Percentiles rank a stretch among this genome's conserved stretches.
Conservation (phyloP, 37 sponge, comb jelly and placozoan species). For the Crambe crambe region DNA sequence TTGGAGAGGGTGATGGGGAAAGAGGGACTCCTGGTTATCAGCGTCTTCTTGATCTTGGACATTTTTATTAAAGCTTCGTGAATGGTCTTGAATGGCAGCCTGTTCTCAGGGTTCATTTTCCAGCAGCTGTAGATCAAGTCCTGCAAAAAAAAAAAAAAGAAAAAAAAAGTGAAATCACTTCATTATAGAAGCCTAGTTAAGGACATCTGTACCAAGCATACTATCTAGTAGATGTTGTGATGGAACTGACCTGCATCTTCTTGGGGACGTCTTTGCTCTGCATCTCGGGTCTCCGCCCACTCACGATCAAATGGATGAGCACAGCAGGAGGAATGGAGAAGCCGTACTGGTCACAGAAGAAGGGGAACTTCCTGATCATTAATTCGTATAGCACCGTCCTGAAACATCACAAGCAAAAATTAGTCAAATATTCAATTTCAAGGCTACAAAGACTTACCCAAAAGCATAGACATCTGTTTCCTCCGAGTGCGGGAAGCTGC, state of each 20-base stretch:
- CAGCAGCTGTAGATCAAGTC: conserved; percentile 56
- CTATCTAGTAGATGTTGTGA: no score
- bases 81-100: conserved; percentile 53
- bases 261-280: conserved; percentile 42
- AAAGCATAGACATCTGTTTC: conserved; percentile 86
- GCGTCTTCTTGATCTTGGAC: conserved; percentile 48
- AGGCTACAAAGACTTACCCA: conserved; percentile 56
- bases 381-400: conserved; percentile 91
- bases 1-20: conserved; percentile 49
- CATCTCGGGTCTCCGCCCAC: conserved; percentile 43
- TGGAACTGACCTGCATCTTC: conserved; percentile 53
- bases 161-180: no score
- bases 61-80: conserved; percentile 32
- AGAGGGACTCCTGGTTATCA: conserved; percentile 44
- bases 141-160: conserved; percentile 23
- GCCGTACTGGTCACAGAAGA: conserved; percentile 25
- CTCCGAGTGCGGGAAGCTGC: conserved; percentile 37
- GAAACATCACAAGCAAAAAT: neutral
- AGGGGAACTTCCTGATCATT: conserved; percentile 80
- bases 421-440: neutral
- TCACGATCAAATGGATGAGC: conserved; percentile 59
- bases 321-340: conserved; percentile 36
- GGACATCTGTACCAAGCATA: no score
- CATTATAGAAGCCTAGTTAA: neutral
- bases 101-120: conserved; percentile 32